A percentile compares a stretch with the other conserved stretches of the same genome.
Conservation (phyloP, 2,113 vertebrate species). For the Bubo blakistoni region DNA sequence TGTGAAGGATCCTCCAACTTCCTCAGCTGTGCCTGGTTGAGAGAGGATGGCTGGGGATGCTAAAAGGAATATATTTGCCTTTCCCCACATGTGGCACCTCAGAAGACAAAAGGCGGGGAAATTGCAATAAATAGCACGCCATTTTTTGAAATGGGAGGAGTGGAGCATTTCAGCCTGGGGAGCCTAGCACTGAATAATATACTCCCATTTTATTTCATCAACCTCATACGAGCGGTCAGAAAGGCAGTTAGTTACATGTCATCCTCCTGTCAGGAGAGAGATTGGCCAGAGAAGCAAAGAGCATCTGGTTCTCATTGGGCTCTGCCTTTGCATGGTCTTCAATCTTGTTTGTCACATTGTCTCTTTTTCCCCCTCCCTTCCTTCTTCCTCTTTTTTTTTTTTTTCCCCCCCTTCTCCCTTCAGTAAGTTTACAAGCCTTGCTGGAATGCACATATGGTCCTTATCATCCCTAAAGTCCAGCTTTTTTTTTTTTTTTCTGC, state of each 20-base stretch:
- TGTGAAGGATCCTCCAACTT: not conserved
- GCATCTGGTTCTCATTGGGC: slow-evolving; percentile 65
- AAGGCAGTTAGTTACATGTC: not conserved
- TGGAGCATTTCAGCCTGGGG: not conserved
- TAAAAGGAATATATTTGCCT: rapidly evolving
- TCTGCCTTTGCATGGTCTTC: slow-evolving; percentile 42
- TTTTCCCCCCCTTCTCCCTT: not conserved
- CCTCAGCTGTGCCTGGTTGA: not conserved
- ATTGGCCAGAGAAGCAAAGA: not conserved
- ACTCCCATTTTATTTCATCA: not conserved
- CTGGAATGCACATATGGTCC: slow-evolving; percentile 77
- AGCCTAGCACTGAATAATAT: not conserved
- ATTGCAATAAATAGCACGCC: rapidly evolving
- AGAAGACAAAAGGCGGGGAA: not conserved
- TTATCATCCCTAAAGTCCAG: slow-evolving; percentile 48
- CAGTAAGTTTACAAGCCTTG: slow-evolving; percentile 31
- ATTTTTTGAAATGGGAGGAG: not conserved
- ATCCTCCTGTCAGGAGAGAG: not conserved
- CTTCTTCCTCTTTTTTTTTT: not conserved
- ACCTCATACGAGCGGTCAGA: not conserved
- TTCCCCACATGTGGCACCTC: not conserved
- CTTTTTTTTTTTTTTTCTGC: not conserved
- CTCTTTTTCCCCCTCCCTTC: not conserved
- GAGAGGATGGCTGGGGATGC: not conserved
- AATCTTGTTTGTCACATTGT: slow-evolving; percentile 50